Percentiles rank a stretch among this genome's conserved stretches.
These are phyloP conservation scores for Poeciliopsis turrubarensis DNA, from an alignment of 2,113 vertebrate genomes.

Conservation along the genomic window DNA sequence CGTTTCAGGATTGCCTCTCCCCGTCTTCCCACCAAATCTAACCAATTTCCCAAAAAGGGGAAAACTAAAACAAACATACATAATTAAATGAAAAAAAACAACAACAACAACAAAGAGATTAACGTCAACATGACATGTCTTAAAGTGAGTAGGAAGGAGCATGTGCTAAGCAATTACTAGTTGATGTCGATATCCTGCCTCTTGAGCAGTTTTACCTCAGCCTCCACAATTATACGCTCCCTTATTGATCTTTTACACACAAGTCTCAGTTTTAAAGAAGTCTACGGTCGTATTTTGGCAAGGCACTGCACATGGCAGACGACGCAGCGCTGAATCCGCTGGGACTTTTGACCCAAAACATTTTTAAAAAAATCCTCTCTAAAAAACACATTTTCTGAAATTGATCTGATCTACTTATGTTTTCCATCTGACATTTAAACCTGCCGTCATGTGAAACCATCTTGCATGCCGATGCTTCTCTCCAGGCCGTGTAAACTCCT, in stretches of 20 bases:
- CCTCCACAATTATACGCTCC: too few relatives aligned
- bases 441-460: slow-evolving; percentile 2
- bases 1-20: not conserved
- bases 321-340: not conserved
- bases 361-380: not conserved
- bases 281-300: not conserved
- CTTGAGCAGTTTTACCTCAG: too few relatives aligned
- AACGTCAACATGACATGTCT: too few relatives aligned
- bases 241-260: not conserved
- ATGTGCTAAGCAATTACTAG: too few relatives aligned
- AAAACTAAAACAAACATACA: not conserved
- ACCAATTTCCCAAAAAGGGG: not conserved
- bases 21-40: not conserved
- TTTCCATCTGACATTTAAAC: not conserved
- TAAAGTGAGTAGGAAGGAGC: too few relatives aligned
- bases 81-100: too few relatives aligned
- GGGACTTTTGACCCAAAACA: not conserved
- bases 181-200: too few relatives aligned
- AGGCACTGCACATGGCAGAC: not conserved
- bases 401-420: not conserved
- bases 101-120: too few relatives aligned
- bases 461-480: slow-evolving; percentile 18
- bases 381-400: not conserved
- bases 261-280: not conserved
- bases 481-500: slow-evolving; percentile 23